Base-by-base conservation (phyloP, 2,888 invertebrate genomes). In the Atethmia centrago region DNA sequence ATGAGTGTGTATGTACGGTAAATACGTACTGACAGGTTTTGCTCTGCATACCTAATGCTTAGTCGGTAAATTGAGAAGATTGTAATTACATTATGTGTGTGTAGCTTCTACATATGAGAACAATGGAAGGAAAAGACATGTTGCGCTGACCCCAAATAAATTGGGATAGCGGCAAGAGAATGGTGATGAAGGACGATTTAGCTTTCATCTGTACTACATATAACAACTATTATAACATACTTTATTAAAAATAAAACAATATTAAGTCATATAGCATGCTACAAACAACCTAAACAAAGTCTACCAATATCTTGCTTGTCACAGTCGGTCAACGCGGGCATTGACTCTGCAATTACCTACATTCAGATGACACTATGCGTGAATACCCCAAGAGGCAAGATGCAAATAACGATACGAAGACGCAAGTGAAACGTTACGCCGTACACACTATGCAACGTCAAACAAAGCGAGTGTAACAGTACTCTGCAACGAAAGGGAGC, bases 401-500 rank as follows among this genome's bases (percentile, higher is more conserved):
- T 21, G 51, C 66, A 77, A 77, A 79, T 62, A 77, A 51, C 47
- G 47, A 64, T 61, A 62, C 19, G 63, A 62, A 68, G 66, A 59
- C 28, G 66, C 58, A 61, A 56, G 74, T 45, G 67, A 53, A 61
- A 73, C 70, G 69, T 56, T 56, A 61, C 56, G 42, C 47, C 19
- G 64, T 12, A 16, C 66, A 68, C 21, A 55, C 65, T 56, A 56
- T 62, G 69, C 72, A 59, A 65, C 61, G n/a, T 45, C 51, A 66
- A 83, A 81, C 81, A 81, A 83, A 71, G 84, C 80, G 14, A 36
- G 64, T 79, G 83, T 28, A 68, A 55, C 83, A 65, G 19, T 51
- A 59, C 31, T 42, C 45, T 58, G 64, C 71, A 64, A 47, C 55
- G 56, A 58, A 55, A 28, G 65, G 31, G 16, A 21, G 79, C 56